Evolutionary conservation across 2,113 vertebrate species (phyloP).

Genomic region (Oryzias javanicus): DNA sequence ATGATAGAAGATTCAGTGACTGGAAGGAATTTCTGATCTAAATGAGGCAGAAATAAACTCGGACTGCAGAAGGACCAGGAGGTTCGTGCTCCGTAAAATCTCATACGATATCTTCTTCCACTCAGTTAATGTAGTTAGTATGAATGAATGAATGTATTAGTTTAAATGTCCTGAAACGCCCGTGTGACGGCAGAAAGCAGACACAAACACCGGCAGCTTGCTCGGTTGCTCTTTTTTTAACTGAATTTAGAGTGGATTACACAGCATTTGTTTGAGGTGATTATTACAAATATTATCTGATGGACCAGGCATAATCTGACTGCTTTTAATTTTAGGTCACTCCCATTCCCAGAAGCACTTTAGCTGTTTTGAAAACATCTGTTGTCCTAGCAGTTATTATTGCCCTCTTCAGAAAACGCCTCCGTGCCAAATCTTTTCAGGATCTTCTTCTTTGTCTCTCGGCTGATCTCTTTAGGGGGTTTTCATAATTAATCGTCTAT

Average conservation of each 20-base stretch:
- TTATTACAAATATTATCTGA: constrained; percentile 8
- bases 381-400: neutral
- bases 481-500: no score
- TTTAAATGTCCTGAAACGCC: neutral
- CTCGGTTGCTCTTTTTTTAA: constrained; percentile 7
- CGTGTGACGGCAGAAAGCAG: constrained; percentile 21
- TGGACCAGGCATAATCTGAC: constrained; percentile 18
- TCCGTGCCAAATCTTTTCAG: neutral
- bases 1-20: no score
- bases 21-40: no score
- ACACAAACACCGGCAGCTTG: constrained; percentile 6
- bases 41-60: no score
- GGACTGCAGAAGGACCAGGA: no score
- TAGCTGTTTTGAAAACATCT: constrained; percentile 14
- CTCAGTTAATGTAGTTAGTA: no score
- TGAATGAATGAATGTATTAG: no score
- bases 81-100: no score
- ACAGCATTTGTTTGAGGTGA: constrained; percentile 17
- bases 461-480: no score
- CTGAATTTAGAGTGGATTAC: constrained; percentile 27
- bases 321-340: constrained; percentile 14
- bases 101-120: no score
- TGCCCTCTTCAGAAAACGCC: neutral
- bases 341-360: neutral
- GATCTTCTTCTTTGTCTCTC: neutral